These are phyloP conservation scores for Agrilus mali DNA, from an alignment of 2,888 invertebrate genomes.

Conservation along the genomic window DNA sequence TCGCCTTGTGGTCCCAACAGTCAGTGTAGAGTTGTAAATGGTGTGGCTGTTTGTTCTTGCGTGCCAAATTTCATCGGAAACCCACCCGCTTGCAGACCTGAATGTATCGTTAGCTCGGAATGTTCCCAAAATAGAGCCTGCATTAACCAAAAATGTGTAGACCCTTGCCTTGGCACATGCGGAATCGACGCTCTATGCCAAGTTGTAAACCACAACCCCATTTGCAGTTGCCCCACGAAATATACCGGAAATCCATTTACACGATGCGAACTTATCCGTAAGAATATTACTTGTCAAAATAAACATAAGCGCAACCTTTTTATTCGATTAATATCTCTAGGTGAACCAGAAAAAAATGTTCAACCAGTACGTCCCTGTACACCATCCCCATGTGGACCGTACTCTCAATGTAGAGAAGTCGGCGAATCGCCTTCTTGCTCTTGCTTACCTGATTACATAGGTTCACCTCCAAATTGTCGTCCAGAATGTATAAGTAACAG, in stretches of 20 bases:
- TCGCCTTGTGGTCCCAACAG: slow-evolving; percentile 44
- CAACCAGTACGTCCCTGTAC: slow-evolving; percentile 48
- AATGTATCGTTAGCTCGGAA: slow-evolving; percentile 45
- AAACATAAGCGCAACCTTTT: neutral
- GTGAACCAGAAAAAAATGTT: slow-evolving; percentile 28
- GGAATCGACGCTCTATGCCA: slow-evolving; percentile 41
- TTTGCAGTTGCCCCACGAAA: slow-evolving; percentile 41
- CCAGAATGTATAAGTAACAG: slow-evolving; percentile 62
- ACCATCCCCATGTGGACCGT: slow-evolving; percentile 68
- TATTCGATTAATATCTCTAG: slow-evolving; percentile 6
- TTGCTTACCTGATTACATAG: slow-evolving; percentile 55
- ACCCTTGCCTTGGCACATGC: slow-evolving; percentile 46
- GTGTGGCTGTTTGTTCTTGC: slow-evolving; percentile 45
- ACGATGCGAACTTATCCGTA: slow-evolving; percentile 45
- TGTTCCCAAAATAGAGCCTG: slow-evolving; percentile 43
- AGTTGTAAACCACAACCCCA: slow-evolving; percentile 45
- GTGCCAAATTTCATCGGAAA: slow-evolving; percentile 41
- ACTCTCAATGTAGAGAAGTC: slow-evolving; percentile 42
- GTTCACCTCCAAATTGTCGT: slow-evolving; percentile 58
- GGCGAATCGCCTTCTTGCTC: slow-evolving; percentile 62
- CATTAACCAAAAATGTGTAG: slow-evolving; percentile 45
- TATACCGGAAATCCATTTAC: slow-evolving; percentile 53
- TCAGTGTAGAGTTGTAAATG: slow-evolving; percentile 40
- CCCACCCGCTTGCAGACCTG: slow-evolving; percentile 44
- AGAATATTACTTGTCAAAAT: slow-evolving; percentile 6